These are phyloP conservation scores for Chrysina gloriosa DNA, from an alignment of 2,888 invertebrate genomes.

Conservation along the genomic window DNA sequence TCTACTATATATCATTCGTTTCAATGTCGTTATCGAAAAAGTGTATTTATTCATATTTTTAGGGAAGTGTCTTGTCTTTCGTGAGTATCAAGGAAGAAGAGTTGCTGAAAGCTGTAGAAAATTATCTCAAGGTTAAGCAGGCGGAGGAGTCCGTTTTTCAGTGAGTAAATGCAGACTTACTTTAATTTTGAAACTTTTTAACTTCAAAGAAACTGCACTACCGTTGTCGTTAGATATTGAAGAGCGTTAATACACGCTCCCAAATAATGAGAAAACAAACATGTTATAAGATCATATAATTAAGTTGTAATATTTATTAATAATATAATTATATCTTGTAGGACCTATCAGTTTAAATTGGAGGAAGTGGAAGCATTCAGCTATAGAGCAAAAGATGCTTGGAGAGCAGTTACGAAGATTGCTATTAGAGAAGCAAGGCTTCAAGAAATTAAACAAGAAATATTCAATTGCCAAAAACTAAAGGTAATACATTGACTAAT, in stretches of 20 bases:
- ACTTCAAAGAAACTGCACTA: too few species aligned
- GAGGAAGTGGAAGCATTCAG: constrained; percentile 97
- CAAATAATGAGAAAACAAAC: too few species aligned
- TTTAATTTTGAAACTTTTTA: constrained; percentile 9
- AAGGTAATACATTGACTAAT: constrained; percentile 69
- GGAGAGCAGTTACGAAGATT: constrained; percentile 92
- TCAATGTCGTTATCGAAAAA: not conserved
- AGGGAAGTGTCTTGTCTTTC: constrained; percentile 90
- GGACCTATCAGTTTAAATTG: constrained; percentile 92
- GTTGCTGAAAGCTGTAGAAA: constrained; percentile 80
- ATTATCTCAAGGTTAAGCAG: constrained; percentile 75
- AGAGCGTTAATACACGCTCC: too few species aligned
- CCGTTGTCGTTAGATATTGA: too few species aligned
- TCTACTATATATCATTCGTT: constrained; percentile 19
- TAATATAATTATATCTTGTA: constrained; percentile 56
- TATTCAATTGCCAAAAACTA: constrained; percentile 90
- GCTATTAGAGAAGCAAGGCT: constrained; percentile 94
- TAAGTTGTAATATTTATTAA: too few species aligned
- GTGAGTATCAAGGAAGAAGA: constrained; percentile 83
- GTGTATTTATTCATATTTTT: constrained; percentile 50
- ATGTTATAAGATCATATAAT: too few species aligned
- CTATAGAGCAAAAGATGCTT: constrained; percentile 94
- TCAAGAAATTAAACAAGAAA: constrained; percentile 94
- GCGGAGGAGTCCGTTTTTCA: constrained; percentile 47
- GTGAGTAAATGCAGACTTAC: constrained; percentile 46